Evolutionary conservation across 2,113 vertebrate species (phyloP).

Genomic region (Alaudala cheleensis): DNA sequence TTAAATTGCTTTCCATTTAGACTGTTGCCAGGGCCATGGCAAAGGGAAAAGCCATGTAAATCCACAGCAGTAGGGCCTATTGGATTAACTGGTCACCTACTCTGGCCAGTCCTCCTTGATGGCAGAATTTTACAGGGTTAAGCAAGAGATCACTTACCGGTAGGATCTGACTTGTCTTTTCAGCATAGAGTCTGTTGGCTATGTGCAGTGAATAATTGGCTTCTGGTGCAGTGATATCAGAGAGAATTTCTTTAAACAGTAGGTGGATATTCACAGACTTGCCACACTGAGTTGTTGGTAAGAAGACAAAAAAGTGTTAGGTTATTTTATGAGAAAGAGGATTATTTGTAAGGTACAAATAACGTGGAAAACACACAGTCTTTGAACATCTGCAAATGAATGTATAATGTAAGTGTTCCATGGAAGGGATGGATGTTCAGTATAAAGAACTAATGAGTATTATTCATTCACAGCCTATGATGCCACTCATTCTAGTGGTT

Average conservation of each 20-base stretch:
- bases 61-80: neutral
- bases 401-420: neutral
- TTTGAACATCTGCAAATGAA: neutral
- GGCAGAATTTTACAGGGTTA: neutral
- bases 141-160: constrained; percentile 43
- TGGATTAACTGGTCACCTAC: neutral
- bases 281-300: neutral
- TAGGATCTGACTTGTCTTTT: constrained; percentile 12
- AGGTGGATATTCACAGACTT: constrained; percentile 37
- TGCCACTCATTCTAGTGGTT: neutral
- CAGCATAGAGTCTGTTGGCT: constrained; percentile 51
- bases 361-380: neutral
- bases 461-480: neutral
- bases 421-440: neutral
- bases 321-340: neutral
- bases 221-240: constrained; percentile 21
- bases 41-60: neutral
- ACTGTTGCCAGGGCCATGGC: neutral
- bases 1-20: neutral
- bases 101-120: neutral
- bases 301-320: neutral
- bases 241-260: constrained; percentile 26
- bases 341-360: neutral
- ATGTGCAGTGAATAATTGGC: constrained; percentile 3
- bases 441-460: neutral